These are phyloP conservation scores for Falco rusticolus DNA, from an alignment of 2,797 vertebrate genomes.

Conservation along the genomic window DNA sequence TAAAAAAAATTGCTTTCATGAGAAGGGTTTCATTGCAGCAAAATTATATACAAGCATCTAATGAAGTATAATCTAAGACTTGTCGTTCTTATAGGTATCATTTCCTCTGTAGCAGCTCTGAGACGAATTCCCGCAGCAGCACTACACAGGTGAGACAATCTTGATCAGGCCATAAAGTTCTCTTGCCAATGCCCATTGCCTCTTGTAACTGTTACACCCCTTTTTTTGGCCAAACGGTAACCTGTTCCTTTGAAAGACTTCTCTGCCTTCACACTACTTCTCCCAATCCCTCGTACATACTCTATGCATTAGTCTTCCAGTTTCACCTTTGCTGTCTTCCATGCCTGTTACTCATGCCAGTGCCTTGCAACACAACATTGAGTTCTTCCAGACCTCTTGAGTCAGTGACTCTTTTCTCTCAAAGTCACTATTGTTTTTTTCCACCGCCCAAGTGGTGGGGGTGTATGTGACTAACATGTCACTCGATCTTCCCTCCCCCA, in stretches of 20 bases:
- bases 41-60: not conserved
- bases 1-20: not conserved
- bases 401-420: not conserved
- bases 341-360: not conserved
- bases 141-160: not conserved
- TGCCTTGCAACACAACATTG: not conserved
- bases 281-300: not conserved
- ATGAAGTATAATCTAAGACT: not conserved
- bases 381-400: not conserved
- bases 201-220: not conserved
- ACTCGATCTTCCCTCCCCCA: not conserved
- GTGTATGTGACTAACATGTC: not conserved
- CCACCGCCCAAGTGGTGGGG: rapidly evolving
- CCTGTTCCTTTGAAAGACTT: not conserved
- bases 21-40: not conserved
- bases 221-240: not conserved
- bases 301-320: not conserved
- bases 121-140: not conserved
- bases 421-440: not conserved
- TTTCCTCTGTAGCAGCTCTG: not conserved
- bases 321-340: not conserved
- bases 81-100: not conserved
- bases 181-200: not conserved
- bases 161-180: not conserved
- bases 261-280: not conserved